Evolutionary conservation across 2,888 invertebrate genomes (phyloP).

Genomic region (Formica aserva): DNA sequence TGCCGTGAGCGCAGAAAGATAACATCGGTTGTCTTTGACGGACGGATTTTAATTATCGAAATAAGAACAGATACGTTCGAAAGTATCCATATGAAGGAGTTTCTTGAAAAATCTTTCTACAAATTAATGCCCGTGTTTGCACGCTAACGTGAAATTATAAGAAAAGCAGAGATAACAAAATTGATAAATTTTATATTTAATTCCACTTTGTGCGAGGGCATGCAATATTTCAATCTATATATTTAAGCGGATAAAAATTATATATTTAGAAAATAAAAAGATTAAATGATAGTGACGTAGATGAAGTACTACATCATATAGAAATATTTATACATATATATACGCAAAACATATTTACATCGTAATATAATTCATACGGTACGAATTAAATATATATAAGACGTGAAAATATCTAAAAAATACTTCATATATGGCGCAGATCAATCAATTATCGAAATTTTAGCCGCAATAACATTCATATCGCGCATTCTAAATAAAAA

Average conservation of each 20-base stretch:
- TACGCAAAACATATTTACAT: background rate
- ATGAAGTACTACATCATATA: background rate
- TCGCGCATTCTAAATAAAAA: slow-evolving; percentile 40
- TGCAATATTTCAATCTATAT: slow-evolving; percentile 23
- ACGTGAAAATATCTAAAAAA: slow-evolving; percentile 34
- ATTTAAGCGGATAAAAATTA: slow-evolving; percentile 18
- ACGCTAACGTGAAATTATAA: slow-evolving; percentile 12
- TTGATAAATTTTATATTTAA: slow-evolving; percentile 42
- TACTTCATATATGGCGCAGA: background rate
- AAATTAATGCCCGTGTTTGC: slow-evolving; percentile 22
- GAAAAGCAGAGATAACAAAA: background rate
- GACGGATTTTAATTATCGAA: slow-evolving; percentile 36
- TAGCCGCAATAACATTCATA: slow-evolving; percentile 45
- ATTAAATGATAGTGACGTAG: background rate
- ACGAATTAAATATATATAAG: slow-evolving; percentile 27
- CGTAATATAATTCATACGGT: slow-evolving; percentile 6
- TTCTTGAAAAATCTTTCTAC: slow-evolving; percentile 17
- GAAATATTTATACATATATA: background rate
- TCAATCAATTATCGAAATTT: slow-evolving; percentile 45
- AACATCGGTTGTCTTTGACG: slow-evolving; percentile 17
- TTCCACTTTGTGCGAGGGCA: slow-evolving; percentile 6
- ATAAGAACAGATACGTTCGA: background rate
- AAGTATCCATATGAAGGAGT: background rate
- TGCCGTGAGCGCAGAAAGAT: background rate
- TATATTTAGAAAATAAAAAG: background rate